Evolutionary conservation across 2,888 invertebrate species (phyloP), one percentile per base, ranked within the genome.

Genomic region (Drosophila limbata): DNA sequence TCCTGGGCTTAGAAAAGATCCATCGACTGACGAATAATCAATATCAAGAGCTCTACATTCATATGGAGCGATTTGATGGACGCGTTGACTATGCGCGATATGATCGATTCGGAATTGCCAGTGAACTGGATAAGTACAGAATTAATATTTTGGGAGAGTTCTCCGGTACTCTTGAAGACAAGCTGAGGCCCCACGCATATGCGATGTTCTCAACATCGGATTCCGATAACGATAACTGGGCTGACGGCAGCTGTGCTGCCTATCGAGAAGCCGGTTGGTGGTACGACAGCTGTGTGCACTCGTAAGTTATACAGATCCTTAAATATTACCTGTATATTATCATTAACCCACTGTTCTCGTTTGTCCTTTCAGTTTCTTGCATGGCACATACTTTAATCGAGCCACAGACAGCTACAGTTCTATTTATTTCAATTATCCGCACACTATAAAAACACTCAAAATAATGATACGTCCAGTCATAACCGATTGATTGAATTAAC

Each of bases 391-490:
- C 17, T n/a, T 4, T 13, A 11, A 31, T 17, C 6, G 11, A 0
- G 9, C 15, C 3, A 5, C 52, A 8, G 40, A 9, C 4, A 28
- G 28, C 11, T 53, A 31, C 9, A 53, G 40, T 28, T 17, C 53
- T 1, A 53, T 53, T 1, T 53, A 53, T 40, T 53, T 42, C 2
- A 31, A 19, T 13, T 53, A 42, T 31, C 53, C 53, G 4, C 17
- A 10, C 13, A 28, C 31, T 4, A n/a, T 53, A 1, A 40, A 39
- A 10, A 28, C 28, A 4, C 17, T 53, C 2, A 53, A 9, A 31
- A 28, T 53, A 4, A 40, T 53, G 53, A 53, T 53, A 39, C 53
- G 53, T 40, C 53, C 40, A 10, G n/a, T n/a, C n/a, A n/a, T n/a
- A 40, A 17, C 21, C 4, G 2, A 37, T n/a, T n/a, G 1, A 5